Percentiles rank a stretch among this genome's conserved stretches.
phyloP scores from a whole-genome alignment of 2,797 vertebrate species.

The Epinephelus awoara region DNA sequence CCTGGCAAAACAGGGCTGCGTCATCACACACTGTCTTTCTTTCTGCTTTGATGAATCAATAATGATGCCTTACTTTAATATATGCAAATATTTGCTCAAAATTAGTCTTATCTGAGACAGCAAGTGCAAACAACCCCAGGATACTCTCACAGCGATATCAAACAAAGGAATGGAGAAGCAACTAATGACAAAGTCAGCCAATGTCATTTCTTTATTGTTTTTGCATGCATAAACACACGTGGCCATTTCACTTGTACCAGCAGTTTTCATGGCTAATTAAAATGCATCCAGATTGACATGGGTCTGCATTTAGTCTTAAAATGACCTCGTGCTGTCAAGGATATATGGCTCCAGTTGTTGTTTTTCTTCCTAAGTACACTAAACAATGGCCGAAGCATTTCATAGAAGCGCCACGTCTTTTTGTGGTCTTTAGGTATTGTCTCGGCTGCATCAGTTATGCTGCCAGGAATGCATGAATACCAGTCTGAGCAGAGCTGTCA shows the following conservation, averaged over 20 bases:
- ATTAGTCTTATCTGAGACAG: conserved; percentile 47
- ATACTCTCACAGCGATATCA: conserved; percentile 33
- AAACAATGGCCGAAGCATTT: conserved; percentile 62
- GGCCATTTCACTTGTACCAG: conserved; percentile 70
- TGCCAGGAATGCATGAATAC: conserved; percentile 70
- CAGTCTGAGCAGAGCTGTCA: conserved; percentile 57
- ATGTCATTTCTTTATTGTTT: conserved; percentile 73
- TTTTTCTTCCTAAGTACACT: conserved; percentile 31
- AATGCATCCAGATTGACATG: conserved; percentile 70
- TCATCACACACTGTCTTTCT: background rate
- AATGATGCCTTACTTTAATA: conserved; percentile 35
- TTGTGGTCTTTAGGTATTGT: conserved; percentile 70
- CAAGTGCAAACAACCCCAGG: conserved; percentile 46
- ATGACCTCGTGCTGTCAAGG: conserved; percentile 72
- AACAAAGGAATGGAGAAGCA: conserved; percentile 37
- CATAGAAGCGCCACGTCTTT: conserved; percentile 51
- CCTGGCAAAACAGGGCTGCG: conserved; percentile 11
- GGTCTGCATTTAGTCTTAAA: conserved; percentile 69
- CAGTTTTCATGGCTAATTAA: conserved; percentile 78
- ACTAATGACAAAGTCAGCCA: conserved; percentile 77
- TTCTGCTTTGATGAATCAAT: conserved; percentile 35
- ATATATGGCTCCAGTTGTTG: conserved; percentile 56
- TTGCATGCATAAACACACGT: conserved; percentile 71
- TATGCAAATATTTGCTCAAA: conserved; percentile 61
- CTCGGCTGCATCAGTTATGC: conserved; percentile 45